Percentiles rank a stretch among this genome's conserved stretches.
Conservation (phyloP, 2,888 invertebrate species). For the Sphecodes monilicornis region DNA sequence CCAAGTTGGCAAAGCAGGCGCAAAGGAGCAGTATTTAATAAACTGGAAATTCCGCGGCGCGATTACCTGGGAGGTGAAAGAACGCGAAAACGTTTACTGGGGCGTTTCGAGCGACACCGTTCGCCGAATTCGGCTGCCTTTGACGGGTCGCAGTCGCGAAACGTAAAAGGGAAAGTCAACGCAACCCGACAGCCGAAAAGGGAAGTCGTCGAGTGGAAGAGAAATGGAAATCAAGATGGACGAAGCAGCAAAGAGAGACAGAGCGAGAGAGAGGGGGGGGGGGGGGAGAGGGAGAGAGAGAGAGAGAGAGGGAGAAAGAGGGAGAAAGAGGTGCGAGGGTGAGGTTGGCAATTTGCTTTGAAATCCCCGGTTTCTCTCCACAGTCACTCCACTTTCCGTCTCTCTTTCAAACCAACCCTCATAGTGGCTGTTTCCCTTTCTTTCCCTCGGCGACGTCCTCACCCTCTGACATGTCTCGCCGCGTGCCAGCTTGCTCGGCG, state of each 20-base stretch:
- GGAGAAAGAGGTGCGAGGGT: conserved; percentile 41
- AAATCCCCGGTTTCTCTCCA: conserved; percentile 65
- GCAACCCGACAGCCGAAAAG: conserved; percentile 32
- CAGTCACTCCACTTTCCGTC: conserved; percentile 51
- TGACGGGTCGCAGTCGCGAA: conserved; percentile 10
- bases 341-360: conserved; percentile 74
- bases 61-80: conserved; percentile 31
- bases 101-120: conserved; percentile 10
- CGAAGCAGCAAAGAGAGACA: conserved; percentile 1
- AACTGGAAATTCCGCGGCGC: conserved; percentile 16
- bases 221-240: conserved; percentile 44
- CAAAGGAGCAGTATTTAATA: conserved; percentile 28
- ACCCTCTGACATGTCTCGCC: conserved; percentile 39
- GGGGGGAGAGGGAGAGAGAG: conserved; percentile 33
- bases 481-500: conserved; percentile 45
- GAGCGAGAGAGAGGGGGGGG: conserved; percentile 34
- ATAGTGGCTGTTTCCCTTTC: conserved; percentile 30
- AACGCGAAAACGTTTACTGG: conserved; percentile 37
- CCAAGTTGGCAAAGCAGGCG: background rate
- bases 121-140: conserved; percentile 40
- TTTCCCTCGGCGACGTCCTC: conserved; percentile 22
- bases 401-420: conserved; percentile 38
- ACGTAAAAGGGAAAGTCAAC: conserved; percentile 48
- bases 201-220: conserved; percentile 27
- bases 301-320: conserved; percentile 31